These are phyloP conservation scores for Stramonita haemastoma DNA, from an alignment of 2,888 invertebrate species.

Conservation along the genomic window DNA sequence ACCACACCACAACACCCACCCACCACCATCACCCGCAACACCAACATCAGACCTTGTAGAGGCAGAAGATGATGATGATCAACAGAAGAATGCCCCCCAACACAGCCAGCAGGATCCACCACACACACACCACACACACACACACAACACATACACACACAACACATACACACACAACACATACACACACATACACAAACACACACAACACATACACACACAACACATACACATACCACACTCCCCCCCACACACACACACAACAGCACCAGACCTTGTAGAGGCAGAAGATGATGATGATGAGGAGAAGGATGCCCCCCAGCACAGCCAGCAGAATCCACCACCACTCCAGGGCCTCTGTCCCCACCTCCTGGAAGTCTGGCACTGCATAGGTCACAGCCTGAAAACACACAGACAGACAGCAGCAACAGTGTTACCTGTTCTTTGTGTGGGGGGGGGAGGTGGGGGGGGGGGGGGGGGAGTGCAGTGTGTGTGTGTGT, in stretches of 20 bases:
- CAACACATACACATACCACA: background rate
- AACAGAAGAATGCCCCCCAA: too few species aligned
- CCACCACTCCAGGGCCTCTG: conserved; percentile 89
- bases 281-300: conserved; percentile 87
- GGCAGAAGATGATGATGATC: conserved; percentile 83
- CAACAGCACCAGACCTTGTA: conserved; percentile 85
- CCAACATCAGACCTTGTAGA: conserved; percentile 88
- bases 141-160: too few species aligned
- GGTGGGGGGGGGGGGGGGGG: background rate
- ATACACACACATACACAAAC: too few species aligned
- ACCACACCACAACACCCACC: too few species aligned
- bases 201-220: too few species aligned
- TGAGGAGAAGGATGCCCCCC: conserved; percentile 89
- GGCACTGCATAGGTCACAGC: conserved; percentile 91
- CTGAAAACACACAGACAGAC: conserved; percentile 78
- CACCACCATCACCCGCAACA: too few species aligned
- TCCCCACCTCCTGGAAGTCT: conserved; percentile 86
- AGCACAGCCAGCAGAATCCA: conserved; percentile 89
- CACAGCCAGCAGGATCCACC: conserved; percentile 90
- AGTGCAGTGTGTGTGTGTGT: background rate
- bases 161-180: too few species aligned
- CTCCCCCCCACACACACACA: too few species aligned
- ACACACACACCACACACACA: conserved; percentile 72
- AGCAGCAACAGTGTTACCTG: too few species aligned
- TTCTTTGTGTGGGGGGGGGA: too few species aligned